phyloP scores from a whole-genome alignment of 2,888 invertebrate genomes.

The Oxycera nigricornis region DNA sequence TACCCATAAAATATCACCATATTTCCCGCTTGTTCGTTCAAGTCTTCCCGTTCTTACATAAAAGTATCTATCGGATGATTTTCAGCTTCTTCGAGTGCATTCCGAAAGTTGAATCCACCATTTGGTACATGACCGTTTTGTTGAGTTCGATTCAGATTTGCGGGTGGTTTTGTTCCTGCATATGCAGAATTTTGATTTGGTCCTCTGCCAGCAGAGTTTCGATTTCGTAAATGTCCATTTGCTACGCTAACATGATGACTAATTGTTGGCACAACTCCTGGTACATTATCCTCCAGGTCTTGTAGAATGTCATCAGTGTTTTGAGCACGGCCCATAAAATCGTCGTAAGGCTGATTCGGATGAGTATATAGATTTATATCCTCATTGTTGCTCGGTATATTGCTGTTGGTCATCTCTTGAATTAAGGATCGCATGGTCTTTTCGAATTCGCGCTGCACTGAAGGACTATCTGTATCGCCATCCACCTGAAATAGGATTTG shows the following conservation, averaged over 20 bases:
- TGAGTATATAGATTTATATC: not conserved
- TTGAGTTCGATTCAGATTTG: constrained; percentile 30
- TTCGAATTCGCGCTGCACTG: constrained; percentile 80
- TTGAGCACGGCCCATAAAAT: constrained; percentile 6
- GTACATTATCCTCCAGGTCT: constrained; percentile 60
- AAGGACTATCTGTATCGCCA: constrained; percentile 81
- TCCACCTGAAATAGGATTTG: constrained; percentile 71
- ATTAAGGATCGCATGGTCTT: constrained; percentile 74
- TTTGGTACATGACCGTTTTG: constrained; percentile 47
- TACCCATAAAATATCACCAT: not conserved
- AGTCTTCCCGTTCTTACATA: constrained; percentile 31
- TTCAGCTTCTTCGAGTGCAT: constrained; percentile 60
- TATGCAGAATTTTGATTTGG: constrained; percentile 49
- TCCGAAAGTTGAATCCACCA: constrained; percentile 57
- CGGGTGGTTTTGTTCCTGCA: constrained; percentile 42
- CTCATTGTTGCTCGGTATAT: not conserved
- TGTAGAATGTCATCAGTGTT: constrained; percentile 56
- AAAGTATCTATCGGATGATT: constrained; percentile 50
- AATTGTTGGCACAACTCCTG: constrained; percentile 62
- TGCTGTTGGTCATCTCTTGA: constrained; percentile 64
- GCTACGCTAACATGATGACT: constrained; percentile 62
- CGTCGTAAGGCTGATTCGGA: constrained; percentile 38
- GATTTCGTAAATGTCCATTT: constrained; percentile 59
- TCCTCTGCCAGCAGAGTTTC: not conserved
- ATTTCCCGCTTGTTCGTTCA: not conserved